Conservation (phyloP, 23 tunicate species). For the Clavelina lepadiformis region DNA sequence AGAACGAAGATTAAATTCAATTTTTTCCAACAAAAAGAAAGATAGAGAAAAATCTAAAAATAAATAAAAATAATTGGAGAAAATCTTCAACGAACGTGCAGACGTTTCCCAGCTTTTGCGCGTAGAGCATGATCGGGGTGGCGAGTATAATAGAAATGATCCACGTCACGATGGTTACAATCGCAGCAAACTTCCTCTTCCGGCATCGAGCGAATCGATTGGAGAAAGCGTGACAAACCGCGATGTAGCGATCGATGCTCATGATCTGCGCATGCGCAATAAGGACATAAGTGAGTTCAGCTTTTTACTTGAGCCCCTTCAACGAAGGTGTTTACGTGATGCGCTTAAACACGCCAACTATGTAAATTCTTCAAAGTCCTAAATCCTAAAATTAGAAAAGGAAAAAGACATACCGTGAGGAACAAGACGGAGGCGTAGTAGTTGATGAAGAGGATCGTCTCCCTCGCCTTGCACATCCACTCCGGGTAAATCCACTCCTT, state of each 20-base stretch:
- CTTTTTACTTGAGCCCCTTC: too few species aligned
- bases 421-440: constrained; percentile 50
- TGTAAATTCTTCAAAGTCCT: too few species aligned
- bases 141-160: constrained; percentile 21
- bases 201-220: constrained; percentile 33
- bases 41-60: too few species aligned
- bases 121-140: constrained; percentile 49
- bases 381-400: too few species aligned
- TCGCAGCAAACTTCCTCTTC: constrained; percentile 11
- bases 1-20: too few species aligned
- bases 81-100: too few species aligned
- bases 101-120: constrained; percentile 40
- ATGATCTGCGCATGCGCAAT: constrained; percentile 72
- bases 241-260: constrained; percentile 76
- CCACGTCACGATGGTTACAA: constrained; percentile 44
- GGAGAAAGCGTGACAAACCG: constrained; percentile 74
- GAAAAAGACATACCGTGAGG: constrained; percentile 51
- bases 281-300: too few species aligned
- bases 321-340: too few species aligned
- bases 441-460: constrained; percentile 34
- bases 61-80: too few species aligned
- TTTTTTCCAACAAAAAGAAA: too few species aligned
- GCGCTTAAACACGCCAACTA: too few species aligned
- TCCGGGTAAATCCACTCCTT: constrained; percentile 34
- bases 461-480: constrained; percentile 58